phyloP scores from a whole-genome alignment of 2,888 invertebrate species.

The Eristalis tenax region DNA sequence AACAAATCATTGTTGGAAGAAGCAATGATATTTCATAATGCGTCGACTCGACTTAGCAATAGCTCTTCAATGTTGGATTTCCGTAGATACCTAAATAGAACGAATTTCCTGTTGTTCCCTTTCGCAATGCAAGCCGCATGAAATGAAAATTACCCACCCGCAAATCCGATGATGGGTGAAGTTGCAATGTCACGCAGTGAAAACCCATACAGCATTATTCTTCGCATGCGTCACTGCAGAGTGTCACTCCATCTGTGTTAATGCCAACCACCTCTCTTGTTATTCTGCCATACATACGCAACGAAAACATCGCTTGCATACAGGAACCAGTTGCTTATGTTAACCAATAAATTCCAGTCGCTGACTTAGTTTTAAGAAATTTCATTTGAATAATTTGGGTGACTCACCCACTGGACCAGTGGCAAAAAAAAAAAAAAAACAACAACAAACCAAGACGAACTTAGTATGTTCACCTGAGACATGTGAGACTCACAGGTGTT shows the following conservation, averaged over 20 bases:
- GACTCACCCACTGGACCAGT: conserved; percentile 15
- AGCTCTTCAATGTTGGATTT: background rate
- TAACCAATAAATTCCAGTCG: conserved; percentile 2
- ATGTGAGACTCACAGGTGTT: background rate
- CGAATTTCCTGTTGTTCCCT: background rate
- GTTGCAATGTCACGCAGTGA: background rate
- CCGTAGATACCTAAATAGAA: background rate
- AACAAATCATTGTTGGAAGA: background rate
- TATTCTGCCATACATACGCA: background rate
- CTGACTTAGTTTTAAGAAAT: conserved; percentile 19
- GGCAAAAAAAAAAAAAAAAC: too few species aligned
- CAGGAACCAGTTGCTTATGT: conserved; percentile 5
- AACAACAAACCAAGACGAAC: background rate
- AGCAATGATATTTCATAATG: background rate
- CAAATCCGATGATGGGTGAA: background rate
- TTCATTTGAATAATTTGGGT: conserved; percentile 17
- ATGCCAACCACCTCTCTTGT: background rate
- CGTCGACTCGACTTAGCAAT: background rate
- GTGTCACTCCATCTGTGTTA: background rate
- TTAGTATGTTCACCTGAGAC: background rate
- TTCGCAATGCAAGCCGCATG: background rate
- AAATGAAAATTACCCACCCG: background rate
- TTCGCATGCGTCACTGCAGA: background rate
- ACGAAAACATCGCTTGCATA: background rate
- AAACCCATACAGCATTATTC: background rate